These are phyloP conservation scores for Adrianichthys oophorus DNA, from an alignment of 2,797 vertebrate genomes.

Conservation along the genomic window DNA sequence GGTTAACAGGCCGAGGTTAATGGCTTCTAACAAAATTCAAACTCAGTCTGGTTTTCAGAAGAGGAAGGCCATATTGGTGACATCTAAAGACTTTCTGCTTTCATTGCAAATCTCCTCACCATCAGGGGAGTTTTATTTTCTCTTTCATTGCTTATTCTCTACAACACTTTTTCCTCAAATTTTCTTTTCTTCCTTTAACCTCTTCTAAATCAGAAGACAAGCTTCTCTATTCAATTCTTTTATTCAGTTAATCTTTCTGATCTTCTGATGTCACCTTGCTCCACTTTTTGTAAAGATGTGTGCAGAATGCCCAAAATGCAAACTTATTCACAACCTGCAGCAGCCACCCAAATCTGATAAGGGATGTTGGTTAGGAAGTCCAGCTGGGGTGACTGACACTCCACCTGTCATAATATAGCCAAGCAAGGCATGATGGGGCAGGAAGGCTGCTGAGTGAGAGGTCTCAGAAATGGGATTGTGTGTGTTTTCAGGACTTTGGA, in stretches of 20 bases:
- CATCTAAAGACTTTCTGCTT: slow-evolving; percentile 61
- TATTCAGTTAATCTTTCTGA: neutral
- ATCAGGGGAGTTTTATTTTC: slow-evolving; percentile 43
- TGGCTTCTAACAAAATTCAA: slow-evolving; percentile 35
- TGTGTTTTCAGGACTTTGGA: slow-evolving; percentile 47
- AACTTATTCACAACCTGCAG: slow-evolving; percentile 1
- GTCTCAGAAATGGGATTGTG: slow-evolving; percentile 28
- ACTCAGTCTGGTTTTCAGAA: slow-evolving; percentile 39
- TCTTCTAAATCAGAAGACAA: neutral
- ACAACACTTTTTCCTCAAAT: neutral
- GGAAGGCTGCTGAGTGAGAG: slow-evolving; percentile 47
- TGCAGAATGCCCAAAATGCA: slow-evolving; percentile 5
- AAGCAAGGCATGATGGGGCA: slow-evolving; percentile 55
- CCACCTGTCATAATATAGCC: slow-evolving; percentile 82
- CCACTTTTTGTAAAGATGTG: neutral
- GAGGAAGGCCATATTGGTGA: slow-evolving; percentile 50
- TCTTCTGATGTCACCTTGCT: neutral
- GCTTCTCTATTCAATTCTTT: neutral
- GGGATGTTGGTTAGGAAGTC: slow-evolving; percentile 45
- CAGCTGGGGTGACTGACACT: slow-evolving; percentile 56
- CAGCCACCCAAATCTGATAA: slow-evolving; percentile 40
- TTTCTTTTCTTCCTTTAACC: neutral
- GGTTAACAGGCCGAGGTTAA: slow-evolving; percentile 18
- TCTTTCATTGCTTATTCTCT: slow-evolving; percentile 27
- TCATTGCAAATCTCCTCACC: slow-evolving; percentile 64